A percentile compares a stretch with the other conserved stretches of the same genome.
phyloP scores from a whole-genome alignment of 1,140 invertebrate genomes.

The Apis mellifera region Amel_HAv3.1 CM009939.2:5832501-5833000 shows the following conservation, averaged over 20 bases:
- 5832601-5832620: no score
- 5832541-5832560: no score
- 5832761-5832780: neutral
- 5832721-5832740: neutral
- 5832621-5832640: no score
- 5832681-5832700: neutral
- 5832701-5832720: neutral
- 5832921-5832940: neutral
- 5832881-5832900: slow-evolving; percentile 15
- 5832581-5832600: no score
- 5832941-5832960: neutral
- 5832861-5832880: slow-evolving; percentile 29
- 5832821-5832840: neutral
- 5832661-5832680: slow-evolving; percentile 28
- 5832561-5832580: no score
- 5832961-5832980: neutral
- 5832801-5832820: neutral
- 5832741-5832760: neutral
- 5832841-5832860: slow-evolving; percentile 15
- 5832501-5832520: no score
- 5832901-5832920: slow-evolving; percentile 2
- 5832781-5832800: neutral
- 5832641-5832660: neutral
- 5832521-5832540: no score
- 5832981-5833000: neutral